Evolutionary conservation across 2,888 invertebrate species (phyloP), one percentile per base, ranked within the genome.

Genomic region (Melangyna quadrimaculata): DNA sequence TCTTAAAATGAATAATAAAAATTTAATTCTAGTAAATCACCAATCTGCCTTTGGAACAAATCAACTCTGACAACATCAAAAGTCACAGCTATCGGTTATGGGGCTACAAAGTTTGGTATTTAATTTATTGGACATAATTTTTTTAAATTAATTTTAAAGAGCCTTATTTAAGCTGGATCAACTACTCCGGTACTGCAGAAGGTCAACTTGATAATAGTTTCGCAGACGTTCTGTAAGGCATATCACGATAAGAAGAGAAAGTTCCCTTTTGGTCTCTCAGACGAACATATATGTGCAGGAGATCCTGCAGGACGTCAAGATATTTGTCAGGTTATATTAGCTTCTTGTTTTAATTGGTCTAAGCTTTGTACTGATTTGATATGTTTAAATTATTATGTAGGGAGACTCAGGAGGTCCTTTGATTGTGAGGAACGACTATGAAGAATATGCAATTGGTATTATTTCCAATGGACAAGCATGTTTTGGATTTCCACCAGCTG

Each of bases 331-430:
- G 84, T 79, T 7, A 24, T 37, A 37, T 22, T 14, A 19, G 3
- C 1, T 40, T 40, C 1, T n/a, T 40, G 14, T n/a, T 14, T 37
- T 14, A 37, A 14, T 37, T 14, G 14, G 14, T 14, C 5, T 5
- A 14, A 37, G 14, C 14, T 14, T 14, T 37, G 5, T 4, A 5
- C 1, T 14, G 14, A 48, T 48, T 12, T 48, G 1, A 22, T 22
- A 19, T 22, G 5, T 22, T 48, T 5, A 48, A 37, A 12, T 40
- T n/a, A 0, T 12, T 29, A 9, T 43, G 1, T 29, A 84, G 84
- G 84, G 84, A 24, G 84, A 84, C 67, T 84, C 84, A 3, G 84
- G 84, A 5, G 84, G 84, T 4, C 84, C 84, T 6, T 22, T 84
- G 12, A 71, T 84, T 37, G 51, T 73, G 1, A 70, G 8, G 1